Base-by-base conservation (phyloP, 2,888 invertebrate species). In the Lobophora halterata region DNA sequence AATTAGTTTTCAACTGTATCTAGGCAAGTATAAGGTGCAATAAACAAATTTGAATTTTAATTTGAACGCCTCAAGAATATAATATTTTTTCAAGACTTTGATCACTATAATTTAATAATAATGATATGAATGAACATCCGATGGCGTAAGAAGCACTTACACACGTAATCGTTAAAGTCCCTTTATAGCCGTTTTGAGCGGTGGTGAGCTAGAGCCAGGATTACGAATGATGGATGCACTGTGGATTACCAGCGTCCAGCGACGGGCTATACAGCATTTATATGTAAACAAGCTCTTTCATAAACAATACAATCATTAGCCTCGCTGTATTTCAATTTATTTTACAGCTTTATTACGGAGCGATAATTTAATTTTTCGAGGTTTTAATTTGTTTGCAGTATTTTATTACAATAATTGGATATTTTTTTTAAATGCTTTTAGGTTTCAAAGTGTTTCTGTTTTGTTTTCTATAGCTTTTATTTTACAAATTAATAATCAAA, bases 151-250 rank as follows among this genome's bases (percentile, higher is more conserved):
- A 55, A 65, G 59, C 59, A 60, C 72, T 70, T 71, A 69, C 72
- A 69, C 69, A 68, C 69, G 63, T 71, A 74, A 76, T 74, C 76
- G 64, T 55, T 67, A 69, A 73, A 73, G 67, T 66, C 66, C 65
- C 62, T 71, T 63, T 70, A 71, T 71, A 70, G 68, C 71, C 69
- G 58, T 69, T 71, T 68, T 71, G 71, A 73, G 65, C 75, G 65
- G 65, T 68, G 64, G 65, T 61, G 67, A 66, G 68, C 69, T 65
- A 63, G 68, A 65, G 65, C 66, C 59, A 37, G 75, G 77, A 69
- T 77, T 77, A 76, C 60, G 36, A 63, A 66, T 76, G 77, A 77
- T 76, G 71, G 73, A 77, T 76, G 76, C 76, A 76, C 69, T 71
- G 61, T 55, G 73, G 77, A 71, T 76, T 76, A 77, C 63, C 53